These are phyloP conservation scores for Procavia capensis DNA, from an alignment of 2,113 vertebrate species.

Conservation along the genomic window DNA sequence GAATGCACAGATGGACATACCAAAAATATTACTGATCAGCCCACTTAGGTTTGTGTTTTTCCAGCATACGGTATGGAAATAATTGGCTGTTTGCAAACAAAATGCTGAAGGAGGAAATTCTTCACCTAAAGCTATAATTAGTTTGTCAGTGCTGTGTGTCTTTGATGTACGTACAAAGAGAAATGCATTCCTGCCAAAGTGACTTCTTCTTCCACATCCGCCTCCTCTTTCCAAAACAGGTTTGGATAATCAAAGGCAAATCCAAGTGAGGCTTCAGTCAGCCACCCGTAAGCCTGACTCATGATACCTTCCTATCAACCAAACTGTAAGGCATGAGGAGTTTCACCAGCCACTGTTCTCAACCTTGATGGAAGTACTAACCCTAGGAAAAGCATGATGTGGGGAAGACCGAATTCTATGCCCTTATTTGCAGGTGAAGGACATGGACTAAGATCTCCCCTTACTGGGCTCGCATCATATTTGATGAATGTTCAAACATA, in stretches of 20 bases:
- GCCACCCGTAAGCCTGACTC: neutral
- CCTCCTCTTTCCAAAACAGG: neutral
- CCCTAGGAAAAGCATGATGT: slow-evolving; percentile 38
- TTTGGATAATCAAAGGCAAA: neutral
- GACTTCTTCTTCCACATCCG: neutral
- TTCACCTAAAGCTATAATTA: slow-evolving; percentile 75
- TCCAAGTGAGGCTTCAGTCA: neutral
- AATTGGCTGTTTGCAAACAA: slow-evolving; percentile 81
- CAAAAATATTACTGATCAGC: neutral
- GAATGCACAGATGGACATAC: neutral
- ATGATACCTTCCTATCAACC: neutral
- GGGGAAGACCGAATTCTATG: slow-evolving; percentile 25
- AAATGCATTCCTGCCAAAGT: slow-evolving; percentile 13
- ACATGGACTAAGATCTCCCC: neutral
- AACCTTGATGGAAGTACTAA: slow-evolving; percentile 23
- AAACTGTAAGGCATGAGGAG: neutral
- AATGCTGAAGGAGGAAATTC: slow-evolving; percentile 60
- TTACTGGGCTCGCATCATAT: slow-evolving; percentile 60
- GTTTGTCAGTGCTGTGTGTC: slow-evolving; percentile 41
- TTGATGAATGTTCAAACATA: slow-evolving; percentile 76
- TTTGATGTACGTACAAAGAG: slow-evolving; percentile 49
- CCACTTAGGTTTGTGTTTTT: slow-evolving; percentile 44
- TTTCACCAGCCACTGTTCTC: neutral
- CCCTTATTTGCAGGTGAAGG: slow-evolving; percentile 50
- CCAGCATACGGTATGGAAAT: slow-evolving; percentile 40